Percentiles rank a stretch among this genome's conserved stretches.
Conservation (phyloP, 2,113 vertebrate genomes). For the Isurus oxyrinchus region DNA sequence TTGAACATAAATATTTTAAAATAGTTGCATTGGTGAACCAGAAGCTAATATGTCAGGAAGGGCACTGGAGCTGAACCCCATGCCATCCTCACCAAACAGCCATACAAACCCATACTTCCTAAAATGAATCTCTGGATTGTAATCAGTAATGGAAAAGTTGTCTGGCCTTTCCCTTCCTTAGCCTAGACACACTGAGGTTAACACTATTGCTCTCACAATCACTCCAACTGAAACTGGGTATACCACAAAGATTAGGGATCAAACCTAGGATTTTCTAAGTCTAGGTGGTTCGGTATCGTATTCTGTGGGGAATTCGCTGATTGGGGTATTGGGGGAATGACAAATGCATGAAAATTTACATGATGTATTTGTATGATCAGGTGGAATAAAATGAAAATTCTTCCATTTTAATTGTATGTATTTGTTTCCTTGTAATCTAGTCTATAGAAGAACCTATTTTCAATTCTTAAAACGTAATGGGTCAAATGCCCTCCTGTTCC, state of each 20-base stretch:
- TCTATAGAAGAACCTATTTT: background rate
- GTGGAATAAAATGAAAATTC: background rate
- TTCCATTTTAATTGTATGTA: background rate
- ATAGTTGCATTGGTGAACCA: too few relatives aligned
- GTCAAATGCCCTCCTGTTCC: background rate
- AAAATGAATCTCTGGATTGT: too few relatives aligned
- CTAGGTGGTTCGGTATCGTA: background rate
- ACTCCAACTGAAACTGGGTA: background rate
- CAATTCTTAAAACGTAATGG: background rate
- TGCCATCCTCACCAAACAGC: too few relatives aligned
- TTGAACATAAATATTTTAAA: too few relatives aligned
- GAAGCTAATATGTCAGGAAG: too few relatives aligned
- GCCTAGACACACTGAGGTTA: too few relatives aligned
- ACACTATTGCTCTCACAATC: background rate
- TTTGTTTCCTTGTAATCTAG: background rate
- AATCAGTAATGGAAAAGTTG: too few relatives aligned
- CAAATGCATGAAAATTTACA: background rate
- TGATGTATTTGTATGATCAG: background rate
- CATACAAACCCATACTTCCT: too few relatives aligned
- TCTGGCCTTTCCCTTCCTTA: too few relatives aligned
- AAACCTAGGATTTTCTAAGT: background rate
- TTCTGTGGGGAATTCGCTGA: background rate
- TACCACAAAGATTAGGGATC: background rate
- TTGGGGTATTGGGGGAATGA: background rate
- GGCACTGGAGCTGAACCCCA: too few relatives aligned